phyloP scores from a whole-genome alignment of 2,888 invertebrate species.

The Leptinotarsa peninsularis region DNA sequence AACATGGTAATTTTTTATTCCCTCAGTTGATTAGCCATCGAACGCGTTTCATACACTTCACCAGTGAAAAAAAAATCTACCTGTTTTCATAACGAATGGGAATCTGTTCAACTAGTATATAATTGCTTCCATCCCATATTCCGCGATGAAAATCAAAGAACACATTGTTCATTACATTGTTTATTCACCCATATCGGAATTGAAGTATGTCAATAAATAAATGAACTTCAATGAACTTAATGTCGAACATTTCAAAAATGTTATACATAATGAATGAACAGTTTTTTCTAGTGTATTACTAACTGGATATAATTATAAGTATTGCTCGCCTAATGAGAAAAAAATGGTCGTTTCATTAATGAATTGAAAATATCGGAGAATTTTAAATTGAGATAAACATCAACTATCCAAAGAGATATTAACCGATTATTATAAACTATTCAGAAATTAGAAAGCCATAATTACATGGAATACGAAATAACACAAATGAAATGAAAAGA shows the following conservation, averaged over 20 bases:
- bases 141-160: neutral
- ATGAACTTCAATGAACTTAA: neutral
- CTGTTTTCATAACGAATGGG: neutral
- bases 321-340: too few species aligned
- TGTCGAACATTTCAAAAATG: neutral
- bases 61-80: neutral
- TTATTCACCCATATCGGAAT: neutral
- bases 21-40: neutral
- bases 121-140: neutral
- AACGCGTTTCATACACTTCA: neutral
- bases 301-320: too few species aligned
- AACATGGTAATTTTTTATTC: neutral
- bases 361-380: too few species aligned
- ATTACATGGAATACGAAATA: too few species aligned
- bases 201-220: conserved; percentile 2
- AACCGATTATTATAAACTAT: too few species aligned
- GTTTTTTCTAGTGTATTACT: too few species aligned
- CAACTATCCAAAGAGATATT: too few species aligned
- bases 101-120: neutral
- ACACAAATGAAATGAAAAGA: too few species aligned
- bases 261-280: neutral
- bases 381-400: too few species aligned
- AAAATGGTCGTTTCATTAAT: too few species aligned
- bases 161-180: neutral
- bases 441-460: too few species aligned